Evolutionary conservation across 2,113 vertebrate genomes (phyloP).

Genomic region (Pygoscelis antarcticus): DNA sequence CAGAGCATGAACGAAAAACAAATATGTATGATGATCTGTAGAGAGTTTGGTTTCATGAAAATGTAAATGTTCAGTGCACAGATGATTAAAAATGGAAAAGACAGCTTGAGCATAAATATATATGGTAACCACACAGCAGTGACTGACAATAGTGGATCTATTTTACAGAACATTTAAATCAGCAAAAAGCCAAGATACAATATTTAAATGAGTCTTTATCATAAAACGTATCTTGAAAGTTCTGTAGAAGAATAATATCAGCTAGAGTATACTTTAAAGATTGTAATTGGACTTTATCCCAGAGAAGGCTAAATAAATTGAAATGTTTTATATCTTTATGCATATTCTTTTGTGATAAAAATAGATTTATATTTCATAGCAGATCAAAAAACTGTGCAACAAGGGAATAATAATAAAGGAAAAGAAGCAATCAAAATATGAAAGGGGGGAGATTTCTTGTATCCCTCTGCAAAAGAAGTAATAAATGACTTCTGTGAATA

Average conservation of each 20-base stretch:
- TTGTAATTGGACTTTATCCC: slow-evolving; percentile 68
- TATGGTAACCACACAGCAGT: neutral
- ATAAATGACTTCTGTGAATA: slow-evolving; percentile 61
- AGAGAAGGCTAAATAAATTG: slow-evolving; percentile 73
- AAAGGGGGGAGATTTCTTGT: slow-evolving; percentile 42
- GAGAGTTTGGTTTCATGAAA: neutral
- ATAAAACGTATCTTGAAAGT: slow-evolving; percentile 59
- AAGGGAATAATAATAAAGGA: slow-evolving; percentile 58
- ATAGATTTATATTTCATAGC: slow-evolving; percentile 55
- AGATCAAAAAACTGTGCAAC: slow-evolving; percentile 55
- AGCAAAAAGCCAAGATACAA: slow-evolving; percentile 7
- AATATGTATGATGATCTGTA: neutral
- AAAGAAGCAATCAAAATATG: slow-evolving; percentile 66
- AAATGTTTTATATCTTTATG: slow-evolving; percentile 71
- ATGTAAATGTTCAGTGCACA: neutral
- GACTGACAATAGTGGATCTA: slow-evolving; percentile 10
- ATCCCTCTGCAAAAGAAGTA: slow-evolving; percentile 54
- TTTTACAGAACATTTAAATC: slow-evolving; percentile 45
- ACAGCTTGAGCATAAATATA: neutral
- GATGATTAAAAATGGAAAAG: slow-evolving; percentile 24
- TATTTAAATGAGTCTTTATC: slow-evolving; percentile 62
- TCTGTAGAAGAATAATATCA: slow-evolving; percentile 45
- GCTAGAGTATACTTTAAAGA: slow-evolving; percentile 61
- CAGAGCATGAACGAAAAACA: neutral
- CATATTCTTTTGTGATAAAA: slow-evolving; percentile 70